These are phyloP conservation scores for Hippocampus zosterae DNA, from an alignment of 2,113 vertebrate species.

Conservation along the genomic window DNA sequence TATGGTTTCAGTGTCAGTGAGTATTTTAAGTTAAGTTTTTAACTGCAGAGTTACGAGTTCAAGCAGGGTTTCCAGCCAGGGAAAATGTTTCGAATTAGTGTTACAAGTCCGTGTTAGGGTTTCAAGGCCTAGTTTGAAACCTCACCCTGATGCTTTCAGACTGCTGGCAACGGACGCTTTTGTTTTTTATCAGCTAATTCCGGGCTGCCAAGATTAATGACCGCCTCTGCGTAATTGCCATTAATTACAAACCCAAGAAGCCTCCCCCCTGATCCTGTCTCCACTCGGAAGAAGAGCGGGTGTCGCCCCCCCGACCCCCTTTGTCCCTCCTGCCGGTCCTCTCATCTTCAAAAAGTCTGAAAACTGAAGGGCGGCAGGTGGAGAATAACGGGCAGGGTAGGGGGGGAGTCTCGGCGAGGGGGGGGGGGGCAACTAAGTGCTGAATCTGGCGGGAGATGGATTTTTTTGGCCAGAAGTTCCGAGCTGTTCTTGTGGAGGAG, in stretches of 20 bases:
- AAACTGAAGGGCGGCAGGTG: constrained; percentile 51
- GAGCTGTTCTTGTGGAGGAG: constrained; percentile 35
- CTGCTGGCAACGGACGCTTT: constrained; percentile 59
- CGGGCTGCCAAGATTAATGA: constrained; percentile 67
- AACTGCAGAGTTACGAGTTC: too few relatives aligned
- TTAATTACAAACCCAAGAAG: constrained; percentile 65
- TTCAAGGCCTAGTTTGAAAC: constrained; percentile 31
- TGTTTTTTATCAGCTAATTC: constrained; percentile 68
- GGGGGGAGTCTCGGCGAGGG: constrained; percentile 12
- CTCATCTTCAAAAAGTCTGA: constrained; percentile 18
- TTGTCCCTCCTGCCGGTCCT: constrained; percentile 18
- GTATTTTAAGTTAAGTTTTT: too few relatives aligned
- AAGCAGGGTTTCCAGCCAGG: neutral
- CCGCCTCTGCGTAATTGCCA: constrained; percentile 60
- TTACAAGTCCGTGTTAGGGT: neutral
- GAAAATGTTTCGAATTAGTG: neutral
- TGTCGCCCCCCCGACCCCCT: neutral
- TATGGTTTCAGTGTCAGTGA: too few relatives aligned
- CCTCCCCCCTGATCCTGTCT: constrained; percentile 38
- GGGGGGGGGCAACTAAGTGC: constrained; percentile 11
- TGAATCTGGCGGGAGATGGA: constrained; percentile 33
- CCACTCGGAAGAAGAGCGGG: constrained; percentile 30
- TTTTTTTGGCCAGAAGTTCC: constrained; percentile 21
- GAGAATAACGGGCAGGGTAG: constrained; percentile 34
- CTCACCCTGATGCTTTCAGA: constrained; percentile 50